phyloP scores from a whole-genome alignment of 2,888 invertebrate species.

The Philaethria dido region DNA sequence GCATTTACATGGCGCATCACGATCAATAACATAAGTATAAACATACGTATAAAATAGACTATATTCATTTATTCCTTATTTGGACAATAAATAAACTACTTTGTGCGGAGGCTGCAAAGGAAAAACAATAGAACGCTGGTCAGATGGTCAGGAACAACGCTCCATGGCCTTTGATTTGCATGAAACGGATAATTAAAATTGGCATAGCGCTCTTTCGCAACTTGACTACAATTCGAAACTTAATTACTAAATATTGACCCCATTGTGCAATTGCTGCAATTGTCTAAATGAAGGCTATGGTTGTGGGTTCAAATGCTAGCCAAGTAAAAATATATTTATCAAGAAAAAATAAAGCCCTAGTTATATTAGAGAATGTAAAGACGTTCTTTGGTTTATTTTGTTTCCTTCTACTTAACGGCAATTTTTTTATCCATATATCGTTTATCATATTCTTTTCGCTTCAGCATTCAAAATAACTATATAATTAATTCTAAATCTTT shows the following conservation, averaged over 20 bases:
- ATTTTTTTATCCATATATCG: too few relatives aligned
- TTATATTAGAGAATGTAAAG: too few relatives aligned
- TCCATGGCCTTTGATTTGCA: slow-evolving; percentile 45
- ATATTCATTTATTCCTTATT: background rate
- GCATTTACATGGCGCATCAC: too few relatives aligned
- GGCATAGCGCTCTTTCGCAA: slow-evolving; percentile 31
- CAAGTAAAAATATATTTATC: too few relatives aligned
- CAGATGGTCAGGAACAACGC: slow-evolving; percentile 48
- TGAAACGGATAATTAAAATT: slow-evolving; percentile 42
- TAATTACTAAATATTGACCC: slow-evolving; percentile 4
- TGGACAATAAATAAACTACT: slow-evolving; percentile 3
- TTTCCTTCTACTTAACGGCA: too few relatives aligned
- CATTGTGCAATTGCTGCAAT: background rate
- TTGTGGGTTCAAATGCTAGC: background rate
- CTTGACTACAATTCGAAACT: slow-evolving; percentile 10
- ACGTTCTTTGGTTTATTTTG: too few relatives aligned
- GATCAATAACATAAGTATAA: too few relatives aligned
- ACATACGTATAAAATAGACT: background rate
- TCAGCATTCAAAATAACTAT: too few relatives aligned
- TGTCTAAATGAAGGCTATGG: background rate
- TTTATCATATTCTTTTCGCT: too few relatives aligned
- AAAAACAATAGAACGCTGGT: slow-evolving; percentile 44
- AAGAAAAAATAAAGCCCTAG: too few relatives aligned
- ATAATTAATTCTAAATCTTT: too few relatives aligned
- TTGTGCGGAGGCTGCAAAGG: slow-evolving; percentile 26